Conservation (phyloP, 2,888 invertebrate genomes). For the Troilus luridus region DNA sequence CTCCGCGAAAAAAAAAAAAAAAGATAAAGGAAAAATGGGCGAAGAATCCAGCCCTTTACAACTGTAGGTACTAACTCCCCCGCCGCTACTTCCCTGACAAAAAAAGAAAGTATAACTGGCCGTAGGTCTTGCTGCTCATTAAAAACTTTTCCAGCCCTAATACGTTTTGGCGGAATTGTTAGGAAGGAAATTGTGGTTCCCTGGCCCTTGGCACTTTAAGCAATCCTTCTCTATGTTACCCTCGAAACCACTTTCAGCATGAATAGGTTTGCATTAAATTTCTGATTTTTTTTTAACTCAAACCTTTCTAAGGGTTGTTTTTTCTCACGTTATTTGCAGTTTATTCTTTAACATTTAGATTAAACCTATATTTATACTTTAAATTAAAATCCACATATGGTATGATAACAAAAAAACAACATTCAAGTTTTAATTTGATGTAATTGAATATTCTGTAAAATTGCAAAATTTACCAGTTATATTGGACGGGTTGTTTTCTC, state of each 20-base stretch:
- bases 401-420: too few species aligned
- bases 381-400: too few species aligned
- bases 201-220: conserved; percentile 22
- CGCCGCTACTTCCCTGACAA: conserved; percentile 24
- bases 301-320: background rate
- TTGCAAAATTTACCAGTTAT: too few species aligned
- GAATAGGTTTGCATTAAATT: conserved; percentile 37
- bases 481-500: too few species aligned
- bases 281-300: conserved; percentile 7
- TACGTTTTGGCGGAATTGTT: conserved; percentile 44
- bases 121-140: conserved; percentile 44
- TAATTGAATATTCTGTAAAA: too few species aligned
- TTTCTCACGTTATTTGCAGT: background rate
- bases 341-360: background rate
- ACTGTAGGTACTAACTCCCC: conserved; percentile 40
- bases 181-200: conserved; percentile 47
- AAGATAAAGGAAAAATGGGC: conserved; percentile 12
- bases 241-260: conserved; percentile 12
- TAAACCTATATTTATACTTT: too few species aligned
- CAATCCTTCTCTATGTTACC: conserved; percentile 43
- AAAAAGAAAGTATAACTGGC: conserved; percentile 45
- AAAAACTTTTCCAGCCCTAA: conserved; percentile 47
- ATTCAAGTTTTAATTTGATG: too few species aligned
- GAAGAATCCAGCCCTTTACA: conserved; percentile 43
- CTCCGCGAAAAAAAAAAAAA: conserved; percentile 22